Evolutionary conservation across 92 coral and sea anemone genomes (phyloP), one percentile per base, ranked within the genome.

Genomic region (Zoanthus solanderi): DNA sequence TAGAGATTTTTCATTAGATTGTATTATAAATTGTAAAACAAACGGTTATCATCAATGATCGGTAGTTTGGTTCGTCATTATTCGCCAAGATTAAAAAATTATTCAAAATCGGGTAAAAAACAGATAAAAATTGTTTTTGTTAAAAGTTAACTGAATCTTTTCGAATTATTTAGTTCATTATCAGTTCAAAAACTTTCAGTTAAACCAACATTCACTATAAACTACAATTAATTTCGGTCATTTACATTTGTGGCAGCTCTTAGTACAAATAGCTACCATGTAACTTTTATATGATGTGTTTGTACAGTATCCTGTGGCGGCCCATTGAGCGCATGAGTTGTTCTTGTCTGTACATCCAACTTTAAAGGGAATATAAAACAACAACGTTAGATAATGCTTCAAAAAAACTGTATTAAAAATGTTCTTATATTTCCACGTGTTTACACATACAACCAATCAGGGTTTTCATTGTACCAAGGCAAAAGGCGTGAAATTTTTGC

Each of bases 171-270:
- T 23, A 23, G 23, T 23, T 23, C 23, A 23, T 23, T 23, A 23
- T 23, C 42, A 37, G 42, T 37, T 37, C 42, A 37, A 0, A 37
- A 37, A 37, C 4, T 37, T 37, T 37, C 23, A 23, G 23, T 23
- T 23, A 23, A 23, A 23, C 23, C 23, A 23, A 23, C 23, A 37
- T 37, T 37, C 4, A 37, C 2, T 37, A 37, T 37, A 37, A 37
- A 37, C 42, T 4, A 4, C 4, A 4, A 37, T 37, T 37, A 37
- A 37, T 37, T 37, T 37, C 42, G 42, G 42, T 46, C 31, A 79
- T 42, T 54, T 60, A 66, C 84, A 79, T 7, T 79, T 79, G 31
- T 37, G 7, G 56, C 90, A 87, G 48, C 86, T 87, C 86, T 87
- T 79, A 9, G 83, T 52, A 28, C 90, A 87, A 60, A 37, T 69